Conservation (phyloP, 1,140 invertebrate species). For the Drosophila setifemur region DNA sequence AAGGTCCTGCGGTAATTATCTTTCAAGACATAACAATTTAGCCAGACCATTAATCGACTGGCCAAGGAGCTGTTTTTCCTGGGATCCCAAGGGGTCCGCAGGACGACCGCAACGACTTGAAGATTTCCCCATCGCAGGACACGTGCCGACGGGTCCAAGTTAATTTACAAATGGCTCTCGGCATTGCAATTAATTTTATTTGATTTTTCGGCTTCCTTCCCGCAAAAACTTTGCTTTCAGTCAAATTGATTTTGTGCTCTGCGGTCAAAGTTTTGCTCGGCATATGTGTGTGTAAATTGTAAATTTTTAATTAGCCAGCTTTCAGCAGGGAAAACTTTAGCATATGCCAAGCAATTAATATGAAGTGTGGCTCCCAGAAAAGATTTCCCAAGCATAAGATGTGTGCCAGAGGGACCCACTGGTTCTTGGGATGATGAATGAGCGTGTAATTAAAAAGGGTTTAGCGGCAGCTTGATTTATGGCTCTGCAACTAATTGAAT, state of each 20-base stretch:
- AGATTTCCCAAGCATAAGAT: constrained; percentile 32
- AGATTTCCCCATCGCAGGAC: constrained; percentile 47
- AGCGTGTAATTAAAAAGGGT: constrained; percentile 75
- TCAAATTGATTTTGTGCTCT: constrained; percentile 69
- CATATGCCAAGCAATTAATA: constrained; percentile 65
- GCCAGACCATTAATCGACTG: constrained; percentile 69
- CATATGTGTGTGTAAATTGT: no score
- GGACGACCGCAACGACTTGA: constrained; percentile 27
- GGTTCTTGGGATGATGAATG: constrained; percentile 53
- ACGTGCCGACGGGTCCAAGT: constrained; percentile 60
- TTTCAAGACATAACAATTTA: constrained; percentile 81
- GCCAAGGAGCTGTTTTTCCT: constrained; percentile 12
- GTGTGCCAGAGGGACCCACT: neutral
- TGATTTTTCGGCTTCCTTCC: constrained; percentile 52
- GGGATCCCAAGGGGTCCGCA: constrained; percentile 26
- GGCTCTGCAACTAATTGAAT: constrained; percentile 66
- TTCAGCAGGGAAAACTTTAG: constrained; percentile 64
- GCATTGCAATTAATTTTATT: constrained; percentile 76
- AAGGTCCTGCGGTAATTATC: constrained; percentile 73
- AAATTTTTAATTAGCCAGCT: constrained; percentile 75
- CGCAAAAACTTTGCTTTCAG: constrained; percentile 71
- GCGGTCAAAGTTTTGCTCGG: constrained; percentile 37
- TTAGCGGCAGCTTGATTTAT: constrained; percentile 71
- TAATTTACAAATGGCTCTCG: constrained; percentile 75
- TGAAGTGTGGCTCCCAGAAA: constrained; percentile 26